Evolutionary conservation across 2,888 invertebrate genomes (phyloP).

Genomic region (Pyralis farinalis): DNA sequence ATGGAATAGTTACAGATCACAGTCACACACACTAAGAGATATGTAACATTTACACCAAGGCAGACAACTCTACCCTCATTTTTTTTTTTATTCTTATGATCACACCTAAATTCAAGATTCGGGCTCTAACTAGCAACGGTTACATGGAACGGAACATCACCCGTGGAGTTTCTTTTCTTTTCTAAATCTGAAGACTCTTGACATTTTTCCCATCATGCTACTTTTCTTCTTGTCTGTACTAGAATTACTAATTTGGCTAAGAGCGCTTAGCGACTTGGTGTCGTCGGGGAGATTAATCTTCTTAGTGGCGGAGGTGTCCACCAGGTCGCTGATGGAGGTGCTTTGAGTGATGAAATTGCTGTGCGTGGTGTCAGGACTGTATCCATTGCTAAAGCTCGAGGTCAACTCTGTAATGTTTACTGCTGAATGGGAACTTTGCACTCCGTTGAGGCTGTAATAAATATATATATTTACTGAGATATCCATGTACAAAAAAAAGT

Average conservation of each 20-base stretch:
- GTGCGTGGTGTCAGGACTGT: not conserved
- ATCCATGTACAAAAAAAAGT: no score
- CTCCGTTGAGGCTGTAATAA: not conserved
- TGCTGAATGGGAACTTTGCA: constrained; percentile 24
- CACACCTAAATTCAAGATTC: no score
- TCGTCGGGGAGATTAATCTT: constrained; percentile 19
- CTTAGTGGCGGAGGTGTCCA: constrained; percentile 9
- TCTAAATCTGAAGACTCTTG: not conserved
- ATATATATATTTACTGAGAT: no score
- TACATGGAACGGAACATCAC: not conserved
- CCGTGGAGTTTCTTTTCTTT: not conserved
- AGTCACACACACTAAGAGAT: no score
- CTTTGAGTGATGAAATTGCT: not conserved
- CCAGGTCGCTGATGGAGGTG: not conserved
- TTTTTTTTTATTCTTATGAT: no score
- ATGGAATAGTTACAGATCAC: no score
- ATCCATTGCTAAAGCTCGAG: constrained; percentile 13
- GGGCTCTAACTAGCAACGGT: no score
- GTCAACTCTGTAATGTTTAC: constrained; percentile 37
- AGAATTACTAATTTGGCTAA: constrained; percentile 18
- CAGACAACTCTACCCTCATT: no score
- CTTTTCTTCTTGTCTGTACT: constrained; percentile 11
- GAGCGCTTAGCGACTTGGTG: constrained; percentile 27
- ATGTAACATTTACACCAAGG: no score
- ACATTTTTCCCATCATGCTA: constrained; percentile 4